phyloP scores from a whole-genome alignment of 2,113 vertebrate species.

The Gobio gobio region DNA sequence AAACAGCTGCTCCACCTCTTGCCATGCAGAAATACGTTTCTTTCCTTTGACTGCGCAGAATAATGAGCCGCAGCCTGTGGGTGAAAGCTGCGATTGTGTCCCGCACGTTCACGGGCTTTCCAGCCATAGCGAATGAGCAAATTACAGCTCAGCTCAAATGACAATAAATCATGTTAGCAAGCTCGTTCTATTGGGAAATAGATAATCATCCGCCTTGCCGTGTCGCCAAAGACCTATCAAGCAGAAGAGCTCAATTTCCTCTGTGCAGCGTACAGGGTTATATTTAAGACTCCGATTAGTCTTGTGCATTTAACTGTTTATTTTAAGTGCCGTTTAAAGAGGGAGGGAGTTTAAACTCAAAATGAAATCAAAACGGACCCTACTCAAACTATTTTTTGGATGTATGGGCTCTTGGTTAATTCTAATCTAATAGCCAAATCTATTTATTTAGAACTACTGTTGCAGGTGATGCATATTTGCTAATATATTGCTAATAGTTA shows the following conservation, averaged over 20 bases:
- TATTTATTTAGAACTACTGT: not conserved
- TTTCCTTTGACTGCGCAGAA: conserved; percentile 45
- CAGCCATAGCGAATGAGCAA: conserved; percentile 58
- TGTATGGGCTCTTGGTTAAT: not conserved
- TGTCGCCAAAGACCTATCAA: not conserved
- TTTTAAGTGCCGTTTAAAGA: not conserved
- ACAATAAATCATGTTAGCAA: conserved; percentile 42
- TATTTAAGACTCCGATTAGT: not conserved
- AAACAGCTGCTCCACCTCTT: conserved; percentile 76
- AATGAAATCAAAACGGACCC: not conserved
- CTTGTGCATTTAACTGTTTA: conserved; percentile 9
- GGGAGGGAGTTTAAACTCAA: not conserved
- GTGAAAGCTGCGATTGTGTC: conserved; percentile 27
- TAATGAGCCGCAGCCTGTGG: conserved; percentile 43
- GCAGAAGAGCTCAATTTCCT: conserved; percentile 28
- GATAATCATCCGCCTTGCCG: conserved; percentile 50
- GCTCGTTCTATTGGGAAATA: conserved; percentile 37
- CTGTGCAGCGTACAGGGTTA: not conserved
- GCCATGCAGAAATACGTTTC: conserved; percentile 58
- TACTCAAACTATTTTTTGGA: too few relatives aligned
- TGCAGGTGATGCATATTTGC: not conserved
- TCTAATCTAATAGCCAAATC: not conserved
- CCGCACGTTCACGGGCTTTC: conserved; percentile 30
- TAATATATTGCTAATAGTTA: not conserved
- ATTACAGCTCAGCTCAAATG: conserved; percentile 52